Evolutionary conservation across 2,888 invertebrate genomes (phyloP).

Genomic region (Galerucella calmariensis): DNA sequence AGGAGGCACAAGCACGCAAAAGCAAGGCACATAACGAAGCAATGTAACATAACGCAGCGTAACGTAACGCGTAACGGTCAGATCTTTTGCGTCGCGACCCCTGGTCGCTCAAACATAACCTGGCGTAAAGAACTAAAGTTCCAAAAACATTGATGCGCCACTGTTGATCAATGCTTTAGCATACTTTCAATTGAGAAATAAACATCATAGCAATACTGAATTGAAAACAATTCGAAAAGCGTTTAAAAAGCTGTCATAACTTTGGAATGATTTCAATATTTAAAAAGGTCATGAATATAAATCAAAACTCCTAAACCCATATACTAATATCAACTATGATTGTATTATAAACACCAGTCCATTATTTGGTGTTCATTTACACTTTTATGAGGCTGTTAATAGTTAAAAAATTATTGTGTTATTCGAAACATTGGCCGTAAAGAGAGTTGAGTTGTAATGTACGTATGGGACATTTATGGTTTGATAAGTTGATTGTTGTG

Average conservation of each 20-base stretch:
- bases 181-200: not conserved
- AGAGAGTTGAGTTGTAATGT: not conserved
- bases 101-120: too few relatives aligned
- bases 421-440: conserved; percentile 9
- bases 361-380: conserved; percentile 10
- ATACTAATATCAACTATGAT: not conserved
- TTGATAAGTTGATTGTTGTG: conserved; percentile 2
- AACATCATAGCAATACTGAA: not conserved
- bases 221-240: not conserved
- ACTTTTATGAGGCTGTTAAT: conserved; percentile 13
- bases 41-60: too few relatives aligned
- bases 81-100: too few relatives aligned
- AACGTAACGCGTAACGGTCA: too few relatives aligned
- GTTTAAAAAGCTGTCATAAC: conserved; percentile 2
- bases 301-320: conserved; percentile 1
- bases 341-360: not conserved
- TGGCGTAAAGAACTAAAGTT: too few relatives aligned
- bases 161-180: too few relatives aligned
- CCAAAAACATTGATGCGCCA: too few relatives aligned
- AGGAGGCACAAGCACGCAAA: too few relatives aligned
- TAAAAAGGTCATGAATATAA: not conserved
- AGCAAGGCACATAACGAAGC: too few relatives aligned
- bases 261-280: not conserved
- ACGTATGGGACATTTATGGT: conserved; percentile 1
- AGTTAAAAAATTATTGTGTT: conserved; percentile 15